A percentile compares a stretch with the other conserved stretches of the same genome.
These are phyloP conservation scores for Chlorops oryzae DNA, from an alignment of 1,140 invertebrate genomes.

Conservation along the genomic window DNA sequence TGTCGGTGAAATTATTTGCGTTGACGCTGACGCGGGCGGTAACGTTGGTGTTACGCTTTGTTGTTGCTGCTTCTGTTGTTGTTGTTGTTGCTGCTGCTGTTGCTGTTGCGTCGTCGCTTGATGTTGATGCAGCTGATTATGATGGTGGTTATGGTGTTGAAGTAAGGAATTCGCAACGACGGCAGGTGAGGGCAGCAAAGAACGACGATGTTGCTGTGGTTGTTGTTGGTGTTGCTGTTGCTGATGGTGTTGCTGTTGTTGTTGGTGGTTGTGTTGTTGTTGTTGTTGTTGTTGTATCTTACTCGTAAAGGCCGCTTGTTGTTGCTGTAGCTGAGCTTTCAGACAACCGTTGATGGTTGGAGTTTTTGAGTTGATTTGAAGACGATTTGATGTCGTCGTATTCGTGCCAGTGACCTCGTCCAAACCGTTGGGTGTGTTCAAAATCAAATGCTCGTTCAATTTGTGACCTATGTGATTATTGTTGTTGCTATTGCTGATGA, in stretches of 20 bases:
- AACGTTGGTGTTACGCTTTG: conserved; percentile 18
- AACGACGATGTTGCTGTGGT: conserved; percentile 30
- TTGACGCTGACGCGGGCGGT: conserved; percentile 17
- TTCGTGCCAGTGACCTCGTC: no score
- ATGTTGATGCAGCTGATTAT: conserved; percentile 16
- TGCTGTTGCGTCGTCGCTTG: no score
- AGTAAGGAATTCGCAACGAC: no score
- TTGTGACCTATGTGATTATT: conserved; percentile 7
- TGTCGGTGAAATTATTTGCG: conserved; percentile 23
- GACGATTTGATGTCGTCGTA: background rate
- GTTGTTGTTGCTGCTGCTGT: background rate
- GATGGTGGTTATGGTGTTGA: no score
- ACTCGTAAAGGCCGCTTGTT: conserved; percentile 15
- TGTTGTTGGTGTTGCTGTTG: conserved; percentile 22
- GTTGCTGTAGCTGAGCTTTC: conserved; percentile 5
- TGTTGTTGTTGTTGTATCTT: conserved; percentile 21
- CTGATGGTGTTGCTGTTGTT: conserved; percentile 25
- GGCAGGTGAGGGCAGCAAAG: conserved; percentile 23
- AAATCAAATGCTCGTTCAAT: conserved; percentile 10
- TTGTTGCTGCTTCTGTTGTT: conserved; percentile 6
- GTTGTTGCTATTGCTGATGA: conserved; percentile 5
- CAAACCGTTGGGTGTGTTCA: no score
- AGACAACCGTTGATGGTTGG: conserved; percentile 7
- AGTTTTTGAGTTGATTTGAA: background rate
- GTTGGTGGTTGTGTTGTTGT: conserved; percentile 25